Conservation (phyloP, 2,888 invertebrate species). For the Pollenia angustigena region DNA sequence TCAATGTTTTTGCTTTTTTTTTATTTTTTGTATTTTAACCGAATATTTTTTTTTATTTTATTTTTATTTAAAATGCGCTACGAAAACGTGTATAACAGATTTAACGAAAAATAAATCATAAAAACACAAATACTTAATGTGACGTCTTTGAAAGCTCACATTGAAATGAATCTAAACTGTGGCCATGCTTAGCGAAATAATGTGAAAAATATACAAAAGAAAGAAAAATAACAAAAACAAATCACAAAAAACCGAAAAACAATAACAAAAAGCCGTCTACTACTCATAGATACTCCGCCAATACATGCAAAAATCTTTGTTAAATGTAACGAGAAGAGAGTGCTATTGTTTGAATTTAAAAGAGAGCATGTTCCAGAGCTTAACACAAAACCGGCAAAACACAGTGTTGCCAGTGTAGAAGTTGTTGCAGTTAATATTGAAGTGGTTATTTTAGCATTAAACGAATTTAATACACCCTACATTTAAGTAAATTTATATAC, state of each 20-base stretch:
- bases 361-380: slow-evolving; percentile 12
- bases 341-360: neutral
- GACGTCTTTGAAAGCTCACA: slow-evolving; percentile 70
- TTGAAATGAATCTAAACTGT: slow-evolving; percentile 67
- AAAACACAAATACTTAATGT: slow-evolving; percentile 59
- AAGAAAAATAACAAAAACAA: slow-evolving; percentile 26
- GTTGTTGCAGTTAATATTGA: too few relatives aligned
- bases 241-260: neutral
- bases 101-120: slow-evolving; percentile 59
- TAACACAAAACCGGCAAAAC: slow-evolving; percentile 17
- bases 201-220: slow-evolving; percentile 8
- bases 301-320: slow-evolving; percentile 6
- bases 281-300: slow-evolving; percentile 62
- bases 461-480: neutral
- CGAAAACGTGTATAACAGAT: slow-evolving; percentile 56
- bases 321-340: neutral
- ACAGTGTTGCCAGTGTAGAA: neutral
- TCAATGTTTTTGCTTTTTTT: slow-evolving; percentile 48
- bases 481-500: neutral
- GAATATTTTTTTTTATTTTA: slow-evolving; percentile 17
- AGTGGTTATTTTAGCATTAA: too few relatives aligned
- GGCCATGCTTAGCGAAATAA: slow-evolving; percentile 59
- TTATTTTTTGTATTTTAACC: slow-evolving; percentile 8
- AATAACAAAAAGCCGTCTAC: neutral
- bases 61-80: slow-evolving; percentile 29